phyloP scores from a whole-genome alignment of 1,140 invertebrate species.

The Lepidurus apus region DNA sequence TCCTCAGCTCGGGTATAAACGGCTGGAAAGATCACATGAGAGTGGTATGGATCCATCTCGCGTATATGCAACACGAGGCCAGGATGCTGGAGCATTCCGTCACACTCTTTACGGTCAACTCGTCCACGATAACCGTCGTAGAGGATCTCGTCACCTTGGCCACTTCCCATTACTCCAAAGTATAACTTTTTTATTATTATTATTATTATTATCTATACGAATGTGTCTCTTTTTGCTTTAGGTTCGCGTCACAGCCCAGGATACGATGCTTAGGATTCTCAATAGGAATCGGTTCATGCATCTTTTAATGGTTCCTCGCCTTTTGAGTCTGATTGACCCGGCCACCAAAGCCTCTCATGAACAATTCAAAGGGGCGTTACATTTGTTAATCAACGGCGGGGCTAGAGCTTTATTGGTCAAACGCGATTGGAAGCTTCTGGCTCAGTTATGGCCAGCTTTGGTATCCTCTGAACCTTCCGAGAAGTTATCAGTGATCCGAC shows the following conservation, averaged over 20 bases:
- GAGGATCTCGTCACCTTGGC: constrained; percentile 58
- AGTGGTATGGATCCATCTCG: constrained; percentile 58
- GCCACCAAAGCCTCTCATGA: constrained; percentile 60
- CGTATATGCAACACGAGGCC: constrained; percentile 61
- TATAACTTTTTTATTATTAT: constrained; percentile 40
- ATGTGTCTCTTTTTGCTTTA: constrained; percentile 30
- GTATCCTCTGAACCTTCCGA: constrained; percentile 67
- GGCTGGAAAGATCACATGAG: constrained; percentile 57
- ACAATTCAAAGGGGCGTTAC: constrained; percentile 66
- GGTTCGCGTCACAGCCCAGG: constrained; percentile 4
- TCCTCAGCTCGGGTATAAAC: constrained; percentile 55
- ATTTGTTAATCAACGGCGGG: constrained; percentile 64
- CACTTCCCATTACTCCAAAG: constrained; percentile 62
- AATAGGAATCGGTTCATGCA: not conserved
- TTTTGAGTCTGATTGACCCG: constrained; percentile 39
- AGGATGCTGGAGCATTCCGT: constrained; percentile 45
- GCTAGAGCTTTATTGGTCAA: constrained; percentile 57
- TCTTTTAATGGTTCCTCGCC: not conserved
- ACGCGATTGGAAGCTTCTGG: constrained; percentile 68
- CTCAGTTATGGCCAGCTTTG: constrained; percentile 66
- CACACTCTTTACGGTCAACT: constrained; percentile 44
- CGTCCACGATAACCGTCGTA: constrained; percentile 56
- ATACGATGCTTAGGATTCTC: not conserved
- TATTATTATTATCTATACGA: not conserved
- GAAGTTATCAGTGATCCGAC: constrained; percentile 67